Evolutionary conservation across 1,140 invertebrate genomes (phyloP).

Genomic region (Ceratina japonica): DNA sequence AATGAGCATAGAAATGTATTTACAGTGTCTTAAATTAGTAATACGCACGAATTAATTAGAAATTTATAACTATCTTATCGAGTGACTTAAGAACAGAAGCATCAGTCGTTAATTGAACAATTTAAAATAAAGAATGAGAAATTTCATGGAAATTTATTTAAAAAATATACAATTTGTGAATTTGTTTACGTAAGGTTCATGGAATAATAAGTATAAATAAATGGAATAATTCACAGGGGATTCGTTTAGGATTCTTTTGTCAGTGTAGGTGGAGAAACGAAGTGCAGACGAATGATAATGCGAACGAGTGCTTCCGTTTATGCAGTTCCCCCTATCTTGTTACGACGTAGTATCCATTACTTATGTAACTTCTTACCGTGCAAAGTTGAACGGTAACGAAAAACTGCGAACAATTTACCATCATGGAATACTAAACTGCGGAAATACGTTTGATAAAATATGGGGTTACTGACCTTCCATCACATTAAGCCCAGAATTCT

Average conservation of each 20-base stretch:
- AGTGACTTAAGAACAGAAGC: too few species aligned
- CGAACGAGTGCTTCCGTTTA: too few species aligned
- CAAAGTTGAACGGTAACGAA: background rate
- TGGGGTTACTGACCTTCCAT: background rate
- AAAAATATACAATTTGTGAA: background rate
- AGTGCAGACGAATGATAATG: conserved; percentile 12
- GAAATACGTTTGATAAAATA: background rate
- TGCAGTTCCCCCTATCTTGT: background rate
- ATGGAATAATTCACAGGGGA: background rate
- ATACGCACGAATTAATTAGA: too few species aligned
- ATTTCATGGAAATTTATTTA: background rate
- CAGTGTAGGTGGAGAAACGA: background rate
- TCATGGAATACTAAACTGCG: background rate
- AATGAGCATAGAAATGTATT: too few species aligned
- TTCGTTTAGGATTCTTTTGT: conserved; percentile 3
- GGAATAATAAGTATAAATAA: background rate
- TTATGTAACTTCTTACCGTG: background rate
- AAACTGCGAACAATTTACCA: background rate
- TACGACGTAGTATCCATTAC: background rate
- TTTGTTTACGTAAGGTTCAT: background rate
- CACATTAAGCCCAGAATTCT: background rate
- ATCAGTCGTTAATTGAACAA: too few species aligned
- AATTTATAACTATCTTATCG: too few species aligned
- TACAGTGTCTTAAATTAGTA: too few species aligned
- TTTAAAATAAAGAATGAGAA: too few species aligned